Evolutionary conservation across 2,888 invertebrate genomes (phyloP).

Genomic region (Archips crataeganus): DNA sequence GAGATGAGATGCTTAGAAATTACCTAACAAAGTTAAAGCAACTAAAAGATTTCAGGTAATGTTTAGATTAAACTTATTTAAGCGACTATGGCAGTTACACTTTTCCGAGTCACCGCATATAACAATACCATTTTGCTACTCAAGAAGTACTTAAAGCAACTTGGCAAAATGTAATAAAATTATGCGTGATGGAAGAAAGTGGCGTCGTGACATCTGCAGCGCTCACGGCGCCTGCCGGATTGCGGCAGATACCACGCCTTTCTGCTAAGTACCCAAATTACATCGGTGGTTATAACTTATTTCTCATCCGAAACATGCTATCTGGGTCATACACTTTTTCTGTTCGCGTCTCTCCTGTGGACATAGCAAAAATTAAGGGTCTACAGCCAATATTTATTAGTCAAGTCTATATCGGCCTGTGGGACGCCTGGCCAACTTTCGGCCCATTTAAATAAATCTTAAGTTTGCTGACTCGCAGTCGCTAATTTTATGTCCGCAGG

Average conservation of each 20-base stretch:
- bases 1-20: too few species aligned
- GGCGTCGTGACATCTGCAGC: constrained; percentile 66
- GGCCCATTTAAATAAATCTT: too few species aligned
- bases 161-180: constrained; percentile 41
- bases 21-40: background rate
- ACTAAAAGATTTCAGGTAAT: background rate
- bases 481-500: too few species aligned
- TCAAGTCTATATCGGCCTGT: too few species aligned
- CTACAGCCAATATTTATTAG: too few species aligned
- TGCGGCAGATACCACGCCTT: constrained; percentile 61
- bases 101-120: constrained; percentile 21
- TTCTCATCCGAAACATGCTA: too few species aligned
- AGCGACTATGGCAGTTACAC: background rate
- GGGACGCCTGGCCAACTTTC: too few species aligned
- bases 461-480: too few species aligned
- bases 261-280: constrained; percentile 58
- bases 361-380: too few species aligned
- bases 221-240: constrained; percentile 50
- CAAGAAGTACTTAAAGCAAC: constrained; percentile 21
- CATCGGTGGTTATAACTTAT: constrained; percentile 40
- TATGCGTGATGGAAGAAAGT: constrained; percentile 67
- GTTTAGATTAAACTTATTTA: background rate
- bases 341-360: too few species aligned
- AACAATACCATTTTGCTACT: constrained; percentile 16
- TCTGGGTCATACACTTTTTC: too few species aligned